Base-by-base conservation (phyloP, 2,113 vertebrate species). In the Tichodroma muraria region DNA sequence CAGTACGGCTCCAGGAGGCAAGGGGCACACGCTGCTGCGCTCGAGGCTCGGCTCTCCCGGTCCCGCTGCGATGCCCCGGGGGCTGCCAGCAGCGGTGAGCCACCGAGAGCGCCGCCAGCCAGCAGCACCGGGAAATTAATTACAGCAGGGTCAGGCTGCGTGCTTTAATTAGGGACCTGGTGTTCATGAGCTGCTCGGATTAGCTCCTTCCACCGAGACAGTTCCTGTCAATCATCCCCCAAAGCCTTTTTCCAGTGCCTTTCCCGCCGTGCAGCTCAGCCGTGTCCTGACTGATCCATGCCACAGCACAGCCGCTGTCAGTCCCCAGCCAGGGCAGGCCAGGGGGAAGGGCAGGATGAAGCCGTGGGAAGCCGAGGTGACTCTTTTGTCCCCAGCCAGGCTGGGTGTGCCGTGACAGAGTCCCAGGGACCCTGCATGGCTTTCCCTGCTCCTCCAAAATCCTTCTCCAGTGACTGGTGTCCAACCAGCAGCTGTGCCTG, bases 121-220 rank as follows among this genome's bases (percentile, higher is more conserved):
- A 63, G 88, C 79, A 65, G 90, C 42, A 45, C 6, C 50, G 66
- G 61, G 81, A 92, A 94, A 93, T 94, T 94, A 95, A 96, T 96
- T 96, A 95, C 93, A 93, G 47, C 85, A 80, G 85, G 75, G 76
- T 81, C 85, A 73, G 59, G 38, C 93, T 88, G 71, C 70, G 78
- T 6, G 71, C 93, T 92, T 95, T 95, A 95, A 95, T 96, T 95
- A 96, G 94, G 85, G 81, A 73, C 71, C 89, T 33, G 60, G 85
- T 93, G 87, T 33, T 96, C 87, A 63, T 61, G 81, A 89, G 87
- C 79, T 63, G 79, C 81, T 93, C 8, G 4, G 89, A 89, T 94
- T 91, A 94, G 87, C 81, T 95, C 50, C 75, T 80, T 93, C 68
- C 79, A 91, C 47, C 2, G 1, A 95, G 91, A 89, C 81, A 53